Conservation (phyloP, 2,888 invertebrate species). For the Lottia gigantea region DNA sequence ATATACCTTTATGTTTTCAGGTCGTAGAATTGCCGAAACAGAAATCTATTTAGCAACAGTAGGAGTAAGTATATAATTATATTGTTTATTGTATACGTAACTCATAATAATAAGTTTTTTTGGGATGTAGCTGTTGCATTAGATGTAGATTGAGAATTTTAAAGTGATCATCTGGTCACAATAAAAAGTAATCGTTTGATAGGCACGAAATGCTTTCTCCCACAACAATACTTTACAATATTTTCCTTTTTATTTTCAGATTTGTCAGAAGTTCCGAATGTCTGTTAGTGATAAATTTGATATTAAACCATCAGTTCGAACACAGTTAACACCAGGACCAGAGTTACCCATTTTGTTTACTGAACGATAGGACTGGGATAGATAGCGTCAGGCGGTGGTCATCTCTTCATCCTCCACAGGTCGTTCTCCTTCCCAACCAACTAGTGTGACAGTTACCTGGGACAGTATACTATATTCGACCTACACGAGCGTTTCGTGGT, state of each 20-base stretch:
- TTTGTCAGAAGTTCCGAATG: constrained; percentile 58
- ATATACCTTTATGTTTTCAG: constrained; percentile 29
- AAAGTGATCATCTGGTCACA: no score
- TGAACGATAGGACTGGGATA: constrained; percentile 39
- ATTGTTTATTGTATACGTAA: no score
- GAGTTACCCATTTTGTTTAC: constrained; percentile 58
- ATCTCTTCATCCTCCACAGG: neutral
- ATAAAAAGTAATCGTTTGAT: no score
- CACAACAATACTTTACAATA: neutral
- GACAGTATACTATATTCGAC: constrained; percentile 1
- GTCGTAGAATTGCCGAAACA: constrained; percentile 53
- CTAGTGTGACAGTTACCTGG: neutral
- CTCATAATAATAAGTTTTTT: no score
- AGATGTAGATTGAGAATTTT: neutral
- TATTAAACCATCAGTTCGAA: constrained; percentile 55
- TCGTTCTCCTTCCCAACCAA: no score
- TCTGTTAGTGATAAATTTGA: constrained; percentile 38
- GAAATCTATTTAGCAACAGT: constrained; percentile 49
- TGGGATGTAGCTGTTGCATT: neutral
- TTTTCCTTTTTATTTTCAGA: constrained; percentile 45
- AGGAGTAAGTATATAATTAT: constrained; percentile 39
- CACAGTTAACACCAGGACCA: constrained; percentile 59
- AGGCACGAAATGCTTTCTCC: no score
- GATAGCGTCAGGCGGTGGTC: neutral
- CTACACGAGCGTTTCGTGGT: constrained; percentile 8